Evolutionary conservation across 2,888 invertebrate genomes (phyloP), one percentile per base, ranked within the genome.

Genomic region (Baronia brevicornis): DNA sequence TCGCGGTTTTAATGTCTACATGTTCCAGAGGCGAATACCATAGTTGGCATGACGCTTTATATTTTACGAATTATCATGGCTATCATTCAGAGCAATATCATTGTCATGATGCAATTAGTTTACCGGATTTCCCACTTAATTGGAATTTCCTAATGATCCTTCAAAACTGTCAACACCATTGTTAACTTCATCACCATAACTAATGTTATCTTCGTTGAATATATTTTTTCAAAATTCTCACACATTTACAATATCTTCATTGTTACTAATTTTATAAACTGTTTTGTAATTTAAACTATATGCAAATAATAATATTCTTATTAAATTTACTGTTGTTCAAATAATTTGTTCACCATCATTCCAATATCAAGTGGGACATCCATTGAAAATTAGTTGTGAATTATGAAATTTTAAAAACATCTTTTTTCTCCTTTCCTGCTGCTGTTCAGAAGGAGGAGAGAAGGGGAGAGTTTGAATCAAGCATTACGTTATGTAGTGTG

Each of bases 71-170:
- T 71, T 77, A 78, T 82, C 84, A 84, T 84, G 80, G 80, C 84
- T 79, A 65, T 72, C 69, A 69, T 65, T 51, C 54, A 60, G 51
- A 62, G 84, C 82, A 80, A 82, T 77, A 63, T 72, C 84, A 84
- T 84, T 84, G 84, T 84, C 84, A 84, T 84, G 84, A 80, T 64
- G 84, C 84, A 82, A 82, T 67, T 60, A 57, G 55, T 48, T 45
- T 50, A 48, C 50, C 53, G 75, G 73, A 66, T 60, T 50, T 74
- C 75, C 74, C 75, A 75, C 71, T 48, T 36, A 40, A 39, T 44
- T 42, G 42, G 39, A 40, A 35, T 28, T 27, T 28, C n/a, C 26
- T 4, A 21, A 11, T 21, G 19, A 20, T n/a, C 15, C 8, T 19
- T 26, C 24, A 22, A 10, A 17, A 9, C 17, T 30, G 11, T 26